Base-by-base conservation (phyloP, 2,888 invertebrate genomes). In the Synanthedon vespiformis region DNA sequence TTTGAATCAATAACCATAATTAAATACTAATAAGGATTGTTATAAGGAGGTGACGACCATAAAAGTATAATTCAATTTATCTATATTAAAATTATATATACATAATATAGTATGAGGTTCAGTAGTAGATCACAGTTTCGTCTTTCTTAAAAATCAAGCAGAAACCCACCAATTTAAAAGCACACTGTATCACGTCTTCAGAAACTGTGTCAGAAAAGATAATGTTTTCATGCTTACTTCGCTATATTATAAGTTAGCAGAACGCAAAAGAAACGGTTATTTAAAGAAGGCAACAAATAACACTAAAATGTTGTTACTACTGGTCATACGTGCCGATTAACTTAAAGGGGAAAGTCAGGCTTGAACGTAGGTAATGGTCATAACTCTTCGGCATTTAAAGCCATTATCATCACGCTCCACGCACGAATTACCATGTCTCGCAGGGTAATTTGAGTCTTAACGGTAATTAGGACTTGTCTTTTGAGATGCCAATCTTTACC, bases 11-110 rank as follows among this genome's bases (percentile, higher is more conserved):
- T 50, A 54, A 54, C 56, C 54, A 58, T 57, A 54, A 57, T 52
- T 55, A 52, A 49, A 52, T 51, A 56, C 57, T 18, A 52, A 53
- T 56, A 58, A 52, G 57, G 58, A 49, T 50, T 40, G 49, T 18
- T 22, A 22, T 5, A 22, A 22, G 22, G 22, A 22, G 22, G 47
- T 51, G 48, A 52, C 52, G 44, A 40, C 40, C 51, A 48, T 48
- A 51, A 48, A 51, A 53, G 13, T 34, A 8, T 12, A n/a, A 12
- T 8, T 13, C 14, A 49, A 49, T n/a, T 22, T 22, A 22, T 22
- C 22, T 22, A 5, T 22, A 22, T 5, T 22, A 22, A 22, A 22
- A 22, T 22, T 22, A 5, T 22, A 22, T 22, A 22, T 4, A 22
- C 22, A 22, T 4, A 4, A 22, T 4, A 22, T 22, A 22, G 22